Conservation (phyloP, 2,797 vertebrate species). For the Hemibagrus guttatus region DNA sequence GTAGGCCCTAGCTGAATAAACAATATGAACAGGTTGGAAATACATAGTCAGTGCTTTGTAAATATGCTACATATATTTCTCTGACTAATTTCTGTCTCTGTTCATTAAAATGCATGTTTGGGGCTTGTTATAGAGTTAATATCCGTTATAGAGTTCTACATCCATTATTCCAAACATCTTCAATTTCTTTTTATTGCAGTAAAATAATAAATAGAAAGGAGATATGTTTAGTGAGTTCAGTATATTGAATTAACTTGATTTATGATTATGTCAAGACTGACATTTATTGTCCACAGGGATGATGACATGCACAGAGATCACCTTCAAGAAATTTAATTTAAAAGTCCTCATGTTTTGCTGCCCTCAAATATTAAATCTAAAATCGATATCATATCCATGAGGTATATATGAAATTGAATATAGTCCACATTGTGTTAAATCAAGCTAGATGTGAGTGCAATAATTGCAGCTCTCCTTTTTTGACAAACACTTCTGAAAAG, state of each 20-base stretch:
- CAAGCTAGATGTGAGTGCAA: conserved; percentile 16
- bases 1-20: not conserved
- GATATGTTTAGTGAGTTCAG: conserved; percentile 54
- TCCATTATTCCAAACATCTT: not conserved
- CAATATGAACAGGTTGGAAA: not conserved
- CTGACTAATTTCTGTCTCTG: not conserved
- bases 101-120: not conserved
- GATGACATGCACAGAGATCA: conserved; percentile 58
- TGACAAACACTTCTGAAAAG: conserved; percentile 16
- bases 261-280: conserved; percentile 56
- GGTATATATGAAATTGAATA: conserved; percentile 42
- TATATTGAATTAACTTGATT: conserved; percentile 64
- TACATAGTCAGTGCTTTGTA: not conserved
- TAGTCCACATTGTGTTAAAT: conserved; percentile 9
- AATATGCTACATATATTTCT: not conserved
- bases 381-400: conserved; percentile 46
- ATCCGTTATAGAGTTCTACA: not conserved
- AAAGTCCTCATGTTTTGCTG: conserved; percentile 63
- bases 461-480: conserved; percentile 12
- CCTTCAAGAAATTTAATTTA: conserved; percentile 67
- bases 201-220: conserved; percentile 3
- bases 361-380: conserved; percentile 52
- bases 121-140: not conserved
- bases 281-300: conserved; percentile 67
- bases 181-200: not conserved